Base-by-base conservation (phyloP, 2,888 invertebrate genomes). In the Megalurothrips usitatus region DNA sequence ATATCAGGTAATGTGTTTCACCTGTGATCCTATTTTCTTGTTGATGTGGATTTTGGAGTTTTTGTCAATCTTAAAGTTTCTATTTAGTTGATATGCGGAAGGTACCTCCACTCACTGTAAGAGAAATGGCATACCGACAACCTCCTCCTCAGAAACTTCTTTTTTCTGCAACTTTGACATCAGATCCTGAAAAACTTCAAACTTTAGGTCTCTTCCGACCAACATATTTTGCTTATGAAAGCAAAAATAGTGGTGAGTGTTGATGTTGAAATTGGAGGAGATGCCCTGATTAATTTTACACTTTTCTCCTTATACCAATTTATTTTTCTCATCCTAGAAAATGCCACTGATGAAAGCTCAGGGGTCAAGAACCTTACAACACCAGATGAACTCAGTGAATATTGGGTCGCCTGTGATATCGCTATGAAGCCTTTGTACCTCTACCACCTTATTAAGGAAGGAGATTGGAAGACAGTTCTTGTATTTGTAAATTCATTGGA, bases 161-260 rank as follows among this genome's bases (percentile, higher is more conserved):
- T 2, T 97, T 99, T 86, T 99, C 99, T n/a, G 99, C 99, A 9
- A 99, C 99, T 1, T 88, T 99, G 23, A 95, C 97, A 0, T 96
- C 96, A 86, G 98, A 99, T 88, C 98, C 99, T 0, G 98, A 99
- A 87, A 96, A 96, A 86, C 88, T 99, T 80, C 94, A 96, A 85
- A 92, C 93, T 83, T 91, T 99, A 86, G 93, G 94, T 19, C 89
- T 99, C 10, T 98, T 97, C 86, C 94, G 96, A 86, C 99, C 99
- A 0, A 94, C 94, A 87, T 88, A 99, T 10, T 98, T 98, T 86
- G 95, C 96, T 26, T 92, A 94, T 0, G 19, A 87, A 89, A 81
- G 81, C 80, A 78, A 82, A 79, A 48, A 80, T 81, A 17, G 81
- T 79, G 28, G 9, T 68, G 80, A n/a, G 23, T 48, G 19, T 79